Conservation (phyloP, 2,113 vertebrate genomes). For the Prunella fulvescens region DNA sequence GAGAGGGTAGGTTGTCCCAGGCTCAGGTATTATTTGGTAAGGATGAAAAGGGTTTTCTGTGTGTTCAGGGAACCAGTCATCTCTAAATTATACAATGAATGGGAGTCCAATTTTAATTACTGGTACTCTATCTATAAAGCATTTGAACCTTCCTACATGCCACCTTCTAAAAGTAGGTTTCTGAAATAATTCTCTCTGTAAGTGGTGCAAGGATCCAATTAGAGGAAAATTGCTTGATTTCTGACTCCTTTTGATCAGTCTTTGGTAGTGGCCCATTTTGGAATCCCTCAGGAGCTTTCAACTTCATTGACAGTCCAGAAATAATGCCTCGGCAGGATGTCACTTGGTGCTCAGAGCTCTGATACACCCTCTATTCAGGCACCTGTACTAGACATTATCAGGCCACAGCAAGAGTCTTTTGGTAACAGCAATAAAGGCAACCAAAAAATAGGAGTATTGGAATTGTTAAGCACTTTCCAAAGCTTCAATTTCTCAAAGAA, state of each 20-base stretch:
- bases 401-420: constrained; percentile 46
- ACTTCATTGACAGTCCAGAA: constrained; percentile 19
- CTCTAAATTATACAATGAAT: constrained; percentile 7
- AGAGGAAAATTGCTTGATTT: constrained; percentile 51
- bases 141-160: constrained; percentile 32
- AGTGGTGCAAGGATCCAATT: constrained; percentile 52
- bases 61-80: not conserved
- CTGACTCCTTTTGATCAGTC: constrained; percentile 48
- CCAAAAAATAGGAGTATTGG: not conserved
- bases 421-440: not conserved
- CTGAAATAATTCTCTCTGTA: constrained; percentile 26
- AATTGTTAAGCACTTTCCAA: constrained; percentile 39
- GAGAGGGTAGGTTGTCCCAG: constrained; percentile 23
- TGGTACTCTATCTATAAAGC: not conserved
- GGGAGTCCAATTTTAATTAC: constrained; percentile 58
- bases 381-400: constrained; percentile 30
- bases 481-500: not conserved
- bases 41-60: constrained; percentile 23
- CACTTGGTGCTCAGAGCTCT: constrained; percentile 26
- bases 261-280: constrained; percentile 21
- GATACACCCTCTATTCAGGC: constrained; percentile 41
- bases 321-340: constrained; percentile 36
- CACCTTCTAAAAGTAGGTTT: not conserved
- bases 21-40: not conserved
- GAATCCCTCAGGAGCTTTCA: constrained; percentile 43